phyloP scores from a whole-genome alignment of 37 sponge, comb jelly and placozoan species.

The Cladorhizidae sp. region DNA sequence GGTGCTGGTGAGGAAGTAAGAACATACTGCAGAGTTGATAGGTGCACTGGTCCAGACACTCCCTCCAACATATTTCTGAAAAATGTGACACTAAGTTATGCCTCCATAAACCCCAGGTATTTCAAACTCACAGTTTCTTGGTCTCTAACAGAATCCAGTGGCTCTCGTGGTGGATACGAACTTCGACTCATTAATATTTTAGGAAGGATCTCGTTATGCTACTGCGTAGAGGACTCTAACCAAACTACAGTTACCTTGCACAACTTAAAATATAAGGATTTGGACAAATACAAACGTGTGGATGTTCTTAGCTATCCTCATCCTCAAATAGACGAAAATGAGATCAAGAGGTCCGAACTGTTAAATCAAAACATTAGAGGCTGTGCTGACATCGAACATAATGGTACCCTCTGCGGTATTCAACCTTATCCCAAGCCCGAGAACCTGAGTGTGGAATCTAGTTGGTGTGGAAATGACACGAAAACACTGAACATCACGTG shows the following conservation, averaged over 20 bases:
- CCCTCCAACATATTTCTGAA: not conserved
- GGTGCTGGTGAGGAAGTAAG: no score
- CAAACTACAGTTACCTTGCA: not conserved
- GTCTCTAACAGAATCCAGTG: not conserved
- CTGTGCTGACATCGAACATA: not conserved
- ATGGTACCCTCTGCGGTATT: no score
- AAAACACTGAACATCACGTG: not conserved
- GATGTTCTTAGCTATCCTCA: not conserved
- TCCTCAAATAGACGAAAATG: not conserved
- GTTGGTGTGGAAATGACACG: not conserved
- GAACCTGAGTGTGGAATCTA: not conserved
- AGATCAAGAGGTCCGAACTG: not conserved
- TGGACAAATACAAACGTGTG: not conserved
- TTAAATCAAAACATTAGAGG: not conserved
- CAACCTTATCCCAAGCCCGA: not conserved
- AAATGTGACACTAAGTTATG: not conserved
- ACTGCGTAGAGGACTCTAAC: not conserved
- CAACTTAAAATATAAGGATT: not conserved
- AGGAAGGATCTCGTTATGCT: not conserved
- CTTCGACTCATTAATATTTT: not conserved
- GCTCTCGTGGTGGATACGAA: slow-evolving; percentile 1
- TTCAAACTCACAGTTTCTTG: not conserved
- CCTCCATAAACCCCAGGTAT: not conserved
- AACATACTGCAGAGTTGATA: no score
- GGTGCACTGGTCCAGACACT: no score